Base-by-base conservation (phyloP, 2,797 vertebrate genomes). In the Synaphobranchus kaupii region DNA sequence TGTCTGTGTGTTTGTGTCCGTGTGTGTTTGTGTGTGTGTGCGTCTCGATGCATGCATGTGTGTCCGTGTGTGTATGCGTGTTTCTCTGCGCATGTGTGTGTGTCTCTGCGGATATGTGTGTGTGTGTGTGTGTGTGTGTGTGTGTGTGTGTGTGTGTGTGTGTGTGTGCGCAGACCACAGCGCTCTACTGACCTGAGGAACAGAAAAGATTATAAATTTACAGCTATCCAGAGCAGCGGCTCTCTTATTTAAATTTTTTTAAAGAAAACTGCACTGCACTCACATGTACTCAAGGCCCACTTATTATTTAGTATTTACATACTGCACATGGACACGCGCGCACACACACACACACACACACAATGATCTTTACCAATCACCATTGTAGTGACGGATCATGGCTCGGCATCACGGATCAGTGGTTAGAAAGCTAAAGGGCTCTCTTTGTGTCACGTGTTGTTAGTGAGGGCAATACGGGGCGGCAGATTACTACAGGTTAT, bases 101-200 rank as follows among this genome's bases (percentile, higher is more conserved):
- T 39, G 39, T 39, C 1, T 39, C 1, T 39, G 39, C 2, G 39
- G 0, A 2, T 39, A 39, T 39, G 39, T 2, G 39, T 39, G 39
- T 39, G 39, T 39, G 1, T 39, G 39, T 39, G 39, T 39, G 39
- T 39, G 39, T 39, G 39, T 39, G 39, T 39, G 2, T 39, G 39
- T 2, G 39, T 39, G 39, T 39, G 39, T 39, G 1, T 39, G 1
- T 39, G 39, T 2, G 39, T 2, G 2, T 39, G 39, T 39, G 2
- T 39, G 39, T 2, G 39, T 39, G 39, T 39, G 39, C 2, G 39
- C 58, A 76, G 71, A 5, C 31, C 34, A 86, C 82, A 66, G 88
- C 84, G 85, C 90, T 91, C 90, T 80, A 88, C 89, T 88, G 88
- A 86, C 89, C 88, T 90, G 90, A 92, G 91, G 90, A 92, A 90